Evolutionary conservation across 2,888 invertebrate species (phyloP).

Genomic region (Cancer borealis): DNA sequence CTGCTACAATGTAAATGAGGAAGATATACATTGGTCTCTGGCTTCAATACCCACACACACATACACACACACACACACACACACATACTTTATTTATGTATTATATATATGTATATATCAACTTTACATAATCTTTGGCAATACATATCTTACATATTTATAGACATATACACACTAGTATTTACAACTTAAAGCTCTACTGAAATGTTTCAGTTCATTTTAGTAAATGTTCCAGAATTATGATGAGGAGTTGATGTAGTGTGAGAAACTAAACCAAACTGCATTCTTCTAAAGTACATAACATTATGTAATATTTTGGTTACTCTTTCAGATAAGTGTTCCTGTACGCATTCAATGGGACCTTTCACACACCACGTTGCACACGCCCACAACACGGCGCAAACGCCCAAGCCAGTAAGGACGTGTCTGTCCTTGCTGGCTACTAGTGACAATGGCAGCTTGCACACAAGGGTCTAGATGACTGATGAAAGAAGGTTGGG

Average conservation of each 20-base stretch:
- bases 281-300: not conserved
- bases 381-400: not conserved
- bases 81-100: not conserved
- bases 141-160: constrained; percentile 62
- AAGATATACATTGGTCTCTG: not conserved
- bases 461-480: no score
- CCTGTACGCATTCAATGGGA: no score
- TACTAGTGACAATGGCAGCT: no score
- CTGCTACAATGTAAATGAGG: not conserved
- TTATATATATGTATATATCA: constrained; percentile 46
- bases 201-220: constrained; percentile 15
- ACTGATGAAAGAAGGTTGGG: no score
- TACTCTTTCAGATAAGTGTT: not conserved
- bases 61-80: constrained; percentile 11
- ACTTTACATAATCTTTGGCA: constrained; percentile 69
- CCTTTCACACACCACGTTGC: no score
- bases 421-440: no score
- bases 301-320: not conserved
- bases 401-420: no score
- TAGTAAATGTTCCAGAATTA: not conserved
- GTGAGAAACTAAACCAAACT: not conserved
- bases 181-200: constrained; percentile 67
- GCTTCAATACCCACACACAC: not conserved
- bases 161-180: constrained; percentile 57
- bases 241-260: not conserved